Evolutionary conservation across 1,140 invertebrate genomes (phyloP).

Genomic region (Brachionus paranguensis): DNA sequence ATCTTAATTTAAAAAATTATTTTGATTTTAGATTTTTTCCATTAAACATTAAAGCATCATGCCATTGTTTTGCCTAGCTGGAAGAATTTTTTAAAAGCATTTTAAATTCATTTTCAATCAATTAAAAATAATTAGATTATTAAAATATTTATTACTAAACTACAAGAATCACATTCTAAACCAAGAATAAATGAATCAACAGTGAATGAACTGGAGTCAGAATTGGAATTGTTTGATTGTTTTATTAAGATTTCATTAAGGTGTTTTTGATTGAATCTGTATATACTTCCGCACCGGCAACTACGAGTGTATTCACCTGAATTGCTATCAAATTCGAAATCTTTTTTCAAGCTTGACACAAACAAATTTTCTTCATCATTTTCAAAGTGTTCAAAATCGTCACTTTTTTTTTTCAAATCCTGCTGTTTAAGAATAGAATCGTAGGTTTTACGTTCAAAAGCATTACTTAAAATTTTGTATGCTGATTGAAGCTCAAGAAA

Average conservation of each 20-base stretch:
- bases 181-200: neutral
- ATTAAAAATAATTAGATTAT: neutral
- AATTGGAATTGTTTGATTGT: neutral
- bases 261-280: neutral
- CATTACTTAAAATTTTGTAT: neutral
- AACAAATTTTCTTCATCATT: neutral
- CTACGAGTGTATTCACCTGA: neutral
- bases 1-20: neutral
- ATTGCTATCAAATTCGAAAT: neutral
- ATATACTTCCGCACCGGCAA: slow-evolving; percentile 10
- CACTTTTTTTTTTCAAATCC: neutral
- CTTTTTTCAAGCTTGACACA: slow-evolving; percentile 12
- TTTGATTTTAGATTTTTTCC: neutral
- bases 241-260: neutral
- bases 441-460: neutral
- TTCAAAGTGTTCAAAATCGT: neutral
- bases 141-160: slow-evolving; percentile 18
- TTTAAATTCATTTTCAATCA: neutral
- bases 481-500: slow-evolving; percentile 2
- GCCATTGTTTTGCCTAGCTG: neutral
- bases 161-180: slow-evolving; percentile 21
- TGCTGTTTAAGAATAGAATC: neutral
- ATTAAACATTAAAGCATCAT: neutral
- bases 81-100: neutral
- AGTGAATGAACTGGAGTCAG: neutral